Percentiles rank a stretch among this genome's conserved stretches.
Evolutionary conservation across 1,140 invertebrate genomes (phyloP).

Genomic region (Temnothorax curvispinosus): DNA sequence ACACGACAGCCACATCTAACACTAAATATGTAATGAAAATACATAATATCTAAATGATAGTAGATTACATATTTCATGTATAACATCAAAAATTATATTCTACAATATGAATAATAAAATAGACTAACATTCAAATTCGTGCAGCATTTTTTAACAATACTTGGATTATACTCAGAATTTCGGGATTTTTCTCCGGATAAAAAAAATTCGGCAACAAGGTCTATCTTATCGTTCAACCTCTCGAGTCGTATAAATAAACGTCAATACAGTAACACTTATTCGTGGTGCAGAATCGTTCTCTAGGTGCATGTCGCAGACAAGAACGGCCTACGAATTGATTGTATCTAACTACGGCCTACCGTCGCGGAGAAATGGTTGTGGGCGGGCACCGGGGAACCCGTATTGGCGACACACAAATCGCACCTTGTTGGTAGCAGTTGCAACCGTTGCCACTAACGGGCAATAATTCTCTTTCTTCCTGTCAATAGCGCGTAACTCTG

Average conservation of each 20-base stretch:
- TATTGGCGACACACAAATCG: conserved; percentile 49
- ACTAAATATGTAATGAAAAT: not conserved
- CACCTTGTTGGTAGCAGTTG: conserved; percentile 32
- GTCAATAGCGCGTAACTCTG: not conserved
- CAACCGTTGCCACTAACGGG: not conserved
- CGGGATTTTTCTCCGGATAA: not conserved
- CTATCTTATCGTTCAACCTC: conserved; percentile 1
- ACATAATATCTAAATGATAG: not conserved
- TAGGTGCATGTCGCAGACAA: not conserved
- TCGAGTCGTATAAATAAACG: conserved; percentile 38
- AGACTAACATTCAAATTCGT: no score
- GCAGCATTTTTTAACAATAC: not conserved
- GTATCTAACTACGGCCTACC: conserved; percentile 44
- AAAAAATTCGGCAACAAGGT: conserved; percentile 21
- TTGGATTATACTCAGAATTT: not conserved
- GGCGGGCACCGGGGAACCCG: conserved; percentile 35
- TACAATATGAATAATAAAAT: not conserved
- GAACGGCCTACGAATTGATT: conserved; percentile 37
- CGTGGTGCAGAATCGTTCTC: conserved; percentile 19
- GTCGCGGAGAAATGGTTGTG: conserved; percentile 47
- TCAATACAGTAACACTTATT: conserved; percentile 27
- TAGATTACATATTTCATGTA: not conserved
- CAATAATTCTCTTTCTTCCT: conserved; percentile 23
- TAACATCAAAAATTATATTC: not conserved
- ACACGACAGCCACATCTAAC: not conserved